A percentile compares a stretch with the other conserved stretches of the same genome.
These are phyloP conservation scores for Notarius quadriscutis DNA, from an alignment of 2,113 vertebrate genomes.

Conservation along the genomic window DNA sequence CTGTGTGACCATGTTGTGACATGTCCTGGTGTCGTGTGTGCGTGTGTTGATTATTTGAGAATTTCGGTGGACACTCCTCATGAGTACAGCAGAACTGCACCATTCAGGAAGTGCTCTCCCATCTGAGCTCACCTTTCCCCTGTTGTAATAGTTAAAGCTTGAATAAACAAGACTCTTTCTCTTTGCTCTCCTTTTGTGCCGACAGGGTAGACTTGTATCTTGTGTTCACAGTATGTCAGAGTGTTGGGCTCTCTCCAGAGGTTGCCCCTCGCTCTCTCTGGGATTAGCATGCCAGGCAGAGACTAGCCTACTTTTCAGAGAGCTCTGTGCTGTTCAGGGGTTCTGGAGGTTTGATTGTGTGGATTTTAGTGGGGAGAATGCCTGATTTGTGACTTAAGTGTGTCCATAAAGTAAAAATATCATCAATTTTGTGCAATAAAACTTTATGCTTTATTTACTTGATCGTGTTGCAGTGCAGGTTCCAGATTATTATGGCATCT, in stretches of 20 bases:
- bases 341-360: neutral
- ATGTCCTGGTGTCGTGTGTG: too few relatives aligned
- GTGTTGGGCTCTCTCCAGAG: neutral
- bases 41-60: neutral
- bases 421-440: neutral
- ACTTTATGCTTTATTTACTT: neutral
- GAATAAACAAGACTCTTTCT: neutral
- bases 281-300: constrained; percentile 31
- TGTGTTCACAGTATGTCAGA: neutral
- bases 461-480: neutral
- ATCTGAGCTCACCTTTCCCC: constrained; percentile 5
- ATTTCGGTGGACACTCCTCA: neutral
- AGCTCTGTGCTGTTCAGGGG: neutral
- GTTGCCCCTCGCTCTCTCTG: neutral
- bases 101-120: neutral
- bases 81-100: neutral
- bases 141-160: constrained; percentile 6
- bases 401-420: neutral
- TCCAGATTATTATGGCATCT: neutral
- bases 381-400: neutral
- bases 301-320: constrained; percentile 8
- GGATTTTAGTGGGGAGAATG: neutral
- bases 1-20: neutral
- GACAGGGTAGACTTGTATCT: neutral
- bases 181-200: neutral